phyloP scores from a whole-genome alignment of 2,113 vertebrate species.

The Zapus hudsonius region DNA sequence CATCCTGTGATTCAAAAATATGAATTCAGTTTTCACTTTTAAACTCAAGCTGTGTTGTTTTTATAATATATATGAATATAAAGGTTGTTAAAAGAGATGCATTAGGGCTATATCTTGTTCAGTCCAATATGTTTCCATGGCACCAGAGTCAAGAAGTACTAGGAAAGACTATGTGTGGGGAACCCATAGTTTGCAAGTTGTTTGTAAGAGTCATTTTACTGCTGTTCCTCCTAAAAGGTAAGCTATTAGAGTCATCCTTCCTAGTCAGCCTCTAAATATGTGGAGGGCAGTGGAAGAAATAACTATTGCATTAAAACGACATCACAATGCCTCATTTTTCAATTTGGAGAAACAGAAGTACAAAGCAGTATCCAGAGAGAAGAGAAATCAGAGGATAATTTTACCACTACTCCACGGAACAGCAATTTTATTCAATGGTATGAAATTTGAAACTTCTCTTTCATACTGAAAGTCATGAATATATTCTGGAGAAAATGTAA shows the following conservation, averaged over 20 bases:
- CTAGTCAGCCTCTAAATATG: neutral
- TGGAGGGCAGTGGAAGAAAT: neutral
- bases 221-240: neutral
- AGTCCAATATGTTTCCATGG: neutral
- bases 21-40: slow-evolving; percentile 42
- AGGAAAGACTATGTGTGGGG: neutral
- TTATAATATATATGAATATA: slow-evolving; percentile 12
- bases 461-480: slow-evolving; percentile 1
- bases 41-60: neutral
- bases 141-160: neutral
- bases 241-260: neutral
- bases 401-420: neutral
- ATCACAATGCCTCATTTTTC: slow-evolving; percentile 44
- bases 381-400: neutral
- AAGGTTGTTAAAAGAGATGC: slow-evolving; percentile 27
- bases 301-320: slow-evolving; percentile 38
- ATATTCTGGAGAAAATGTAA: neutral
- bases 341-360: neutral
- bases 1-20: neutral
- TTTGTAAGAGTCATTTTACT: neutral
- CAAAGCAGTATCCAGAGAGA: neutral
- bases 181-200: neutral
- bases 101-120: neutral
- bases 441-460: neutral
- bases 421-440: neutral